A percentile compares a stretch with the other conserved stretches of the same genome.
These are phyloP conservation scores for Heliornis fulica DNA, from an alignment of 2,113 vertebrate species.

Conservation along the genomic window DNA sequence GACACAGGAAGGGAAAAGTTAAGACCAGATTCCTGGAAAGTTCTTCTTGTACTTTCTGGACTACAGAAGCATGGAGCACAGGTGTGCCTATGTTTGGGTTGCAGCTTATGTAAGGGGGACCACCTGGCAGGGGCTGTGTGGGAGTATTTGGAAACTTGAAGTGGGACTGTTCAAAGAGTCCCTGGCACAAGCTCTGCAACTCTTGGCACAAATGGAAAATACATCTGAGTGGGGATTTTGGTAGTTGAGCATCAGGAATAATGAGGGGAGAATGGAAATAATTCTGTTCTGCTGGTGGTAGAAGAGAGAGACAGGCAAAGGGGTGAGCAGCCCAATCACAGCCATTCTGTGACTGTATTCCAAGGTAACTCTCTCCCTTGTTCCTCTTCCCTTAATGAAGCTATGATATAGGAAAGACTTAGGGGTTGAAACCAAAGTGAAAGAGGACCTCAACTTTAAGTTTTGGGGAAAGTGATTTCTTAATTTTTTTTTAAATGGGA, in stretches of 20 bases:
- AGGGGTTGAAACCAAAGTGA: not conserved
- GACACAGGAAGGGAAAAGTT: not conserved
- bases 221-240: not conserved
- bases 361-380: not conserved
- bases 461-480: not conserved
- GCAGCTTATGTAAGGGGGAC: not conserved
- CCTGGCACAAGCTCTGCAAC: not conserved
- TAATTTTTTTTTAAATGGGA: too few relatives aligned
- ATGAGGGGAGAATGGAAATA: not conserved
- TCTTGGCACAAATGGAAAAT: not conserved
- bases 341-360: accelerated
- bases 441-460: not conserved
- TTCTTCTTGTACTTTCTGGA: not conserved
- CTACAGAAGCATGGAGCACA: not conserved
- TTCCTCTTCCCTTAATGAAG: not conserved
- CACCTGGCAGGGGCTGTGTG: not conserved
- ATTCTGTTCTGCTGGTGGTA: not conserved
- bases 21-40: not conserved
- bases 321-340: not conserved
- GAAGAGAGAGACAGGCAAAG: not conserved
- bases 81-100: not conserved
- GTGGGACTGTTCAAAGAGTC: not conserved
- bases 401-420: not conserved
- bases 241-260: not conserved
- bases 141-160: not conserved